These are phyloP conservation scores for Dromococcyx pavoninus DNA, from an alignment of 2,797 vertebrate genomes.

Conservation along the genomic window DNA sequence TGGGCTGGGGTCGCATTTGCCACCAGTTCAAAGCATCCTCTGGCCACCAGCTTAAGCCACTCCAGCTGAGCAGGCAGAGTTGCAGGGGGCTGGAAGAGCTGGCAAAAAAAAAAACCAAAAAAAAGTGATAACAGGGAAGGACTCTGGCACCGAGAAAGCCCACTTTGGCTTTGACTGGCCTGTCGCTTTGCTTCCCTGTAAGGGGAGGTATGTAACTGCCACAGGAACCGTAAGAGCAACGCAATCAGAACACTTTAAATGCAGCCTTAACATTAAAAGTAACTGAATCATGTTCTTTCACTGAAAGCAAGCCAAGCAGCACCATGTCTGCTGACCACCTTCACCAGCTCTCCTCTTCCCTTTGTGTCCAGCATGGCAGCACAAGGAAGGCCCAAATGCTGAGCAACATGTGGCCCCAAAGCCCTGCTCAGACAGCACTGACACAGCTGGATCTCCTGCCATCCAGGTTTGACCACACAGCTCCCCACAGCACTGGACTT, in stretches of 20 bases:
- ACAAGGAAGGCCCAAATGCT: accelerated
- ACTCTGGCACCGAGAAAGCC: too few relatives aligned
- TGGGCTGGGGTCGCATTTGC: neutral
- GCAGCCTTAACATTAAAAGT: neutral
- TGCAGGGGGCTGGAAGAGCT: neutral
- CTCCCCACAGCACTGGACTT: neutral
- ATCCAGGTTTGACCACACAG: neutral
- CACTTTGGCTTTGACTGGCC: too few relatives aligned
- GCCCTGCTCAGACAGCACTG: accelerated
- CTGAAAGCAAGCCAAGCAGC: neutral
- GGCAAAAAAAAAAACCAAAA: neutral
- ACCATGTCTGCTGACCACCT: neutral
- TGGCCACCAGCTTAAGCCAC: neutral
- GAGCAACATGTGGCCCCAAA: accelerated
- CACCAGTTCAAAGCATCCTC: neutral
- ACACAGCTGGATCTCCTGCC: neutral
- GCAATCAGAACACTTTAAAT: neutral
- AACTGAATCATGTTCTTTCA: neutral
- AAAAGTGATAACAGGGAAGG: too few relatives aligned
- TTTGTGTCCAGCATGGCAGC: accelerated
- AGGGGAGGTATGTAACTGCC: neutral
- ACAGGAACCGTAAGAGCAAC: neutral
- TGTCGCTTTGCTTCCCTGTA: too few relatives aligned
- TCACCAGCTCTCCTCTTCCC: neutral
- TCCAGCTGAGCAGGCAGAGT: neutral